Evolutionary conservation across 2,113 vertebrate genomes (phyloP).

Genomic region (Phoenicopterus ruber): DNA sequence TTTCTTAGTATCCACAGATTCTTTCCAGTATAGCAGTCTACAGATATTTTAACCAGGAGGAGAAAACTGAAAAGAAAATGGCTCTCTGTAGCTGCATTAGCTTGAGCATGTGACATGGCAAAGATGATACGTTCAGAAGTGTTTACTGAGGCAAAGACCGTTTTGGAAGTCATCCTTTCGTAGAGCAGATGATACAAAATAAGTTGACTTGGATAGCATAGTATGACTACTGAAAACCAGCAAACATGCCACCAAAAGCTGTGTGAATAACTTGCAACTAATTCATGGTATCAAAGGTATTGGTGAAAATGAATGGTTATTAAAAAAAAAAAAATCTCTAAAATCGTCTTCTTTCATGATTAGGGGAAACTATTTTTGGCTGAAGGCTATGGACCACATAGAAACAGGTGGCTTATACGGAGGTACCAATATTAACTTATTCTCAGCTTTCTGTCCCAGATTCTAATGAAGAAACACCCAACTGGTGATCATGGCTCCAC

Average conservation of each 20-base stretch:
- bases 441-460: background rate
- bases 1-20: background rate
- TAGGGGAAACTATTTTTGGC: background rate
- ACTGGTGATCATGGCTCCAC: background rate
- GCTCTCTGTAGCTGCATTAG: background rate
- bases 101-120: background rate
- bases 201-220: background rate
- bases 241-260: background rate
- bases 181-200: background rate
- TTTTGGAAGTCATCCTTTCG: background rate
- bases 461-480: background rate
- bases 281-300: background rate
- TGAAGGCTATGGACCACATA: background rate
- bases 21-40: background rate
- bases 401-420: background rate
- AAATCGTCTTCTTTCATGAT: background rate
- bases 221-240: background rate
- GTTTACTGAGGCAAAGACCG: background rate
- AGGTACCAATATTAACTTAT: background rate
- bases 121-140: background rate
- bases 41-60: background rate
- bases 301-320: background rate
- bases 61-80: background rate
- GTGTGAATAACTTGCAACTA: background rate
- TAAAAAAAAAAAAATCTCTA: background rate